Base-by-base conservation (phyloP, 2,797 vertebrate genomes). In the Gymnothorax reevesii region DNA sequence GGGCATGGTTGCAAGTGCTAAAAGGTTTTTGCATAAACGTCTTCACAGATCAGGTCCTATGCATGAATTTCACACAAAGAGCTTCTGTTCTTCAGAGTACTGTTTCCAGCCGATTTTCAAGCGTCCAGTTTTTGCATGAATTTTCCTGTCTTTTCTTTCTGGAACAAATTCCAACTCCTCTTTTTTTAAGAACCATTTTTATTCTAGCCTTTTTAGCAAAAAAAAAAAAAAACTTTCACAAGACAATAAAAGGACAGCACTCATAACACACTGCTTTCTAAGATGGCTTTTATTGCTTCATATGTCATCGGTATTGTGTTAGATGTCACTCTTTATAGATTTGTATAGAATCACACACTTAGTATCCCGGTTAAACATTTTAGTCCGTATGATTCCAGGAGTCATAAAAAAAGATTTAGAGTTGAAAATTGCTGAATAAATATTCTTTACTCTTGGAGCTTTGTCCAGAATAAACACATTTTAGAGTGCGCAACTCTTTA, bases 181-280 rank as follows among this genome's bases (percentile, higher is more conserved):
- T 17, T 49, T 77, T 77, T 77, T 77, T 77, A 15, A 17, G 73
- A 77, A 33, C 33, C 73, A 77, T 77, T 77, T 77, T 77, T 49
- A 33, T 42, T 42, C 49, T 33, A 17, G 75, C 22, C 42, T 49
- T 79, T 52, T 79, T 42, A 42, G 75, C 42, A 7, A 52, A 12
- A 73, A 27, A 73, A 42, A 42, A 42, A 42, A 42, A 42, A 42
- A 42, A 42, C 42, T 52, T 79, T 52, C 52, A 49, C 75, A 52
- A 52, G 75, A 49, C 42, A 49, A 52, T 79, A 52, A 52, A 75
- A 79, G 42, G 15, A 79, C 42, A 49, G 33, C 75, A 5, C 33
- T 49, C 27, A 17, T 52, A 49, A 20, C 33, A 15, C 22, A 52
- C 42, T 7, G 27, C 75, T 79, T 79, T 79, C 33, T 33, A 7